Percentiles rank a stretch among this genome's conserved stretches.
Conservation (phyloP, 2,113 vertebrate species). For the Axis porcinus region DNA sequence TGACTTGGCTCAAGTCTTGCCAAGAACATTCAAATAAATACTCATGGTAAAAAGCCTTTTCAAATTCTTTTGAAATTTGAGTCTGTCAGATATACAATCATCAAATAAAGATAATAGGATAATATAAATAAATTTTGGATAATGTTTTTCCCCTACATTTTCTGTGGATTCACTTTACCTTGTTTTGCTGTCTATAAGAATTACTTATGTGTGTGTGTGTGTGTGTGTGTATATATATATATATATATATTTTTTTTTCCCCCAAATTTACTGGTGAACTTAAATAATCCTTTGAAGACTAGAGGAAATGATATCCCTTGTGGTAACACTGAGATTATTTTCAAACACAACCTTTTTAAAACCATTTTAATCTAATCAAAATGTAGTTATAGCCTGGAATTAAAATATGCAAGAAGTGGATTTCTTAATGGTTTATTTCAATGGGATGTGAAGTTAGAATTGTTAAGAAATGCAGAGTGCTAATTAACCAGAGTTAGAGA, state of each 20-base stretch:
- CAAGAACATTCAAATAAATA: neutral
- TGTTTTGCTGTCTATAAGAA: neutral
- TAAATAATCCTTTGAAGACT: constrained; percentile 40
- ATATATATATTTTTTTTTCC: neutral
- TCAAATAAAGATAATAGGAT: constrained; percentile 9
- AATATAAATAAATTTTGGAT: neutral
- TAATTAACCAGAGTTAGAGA: constrained; percentile 62
- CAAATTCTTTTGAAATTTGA: constrained; percentile 29
- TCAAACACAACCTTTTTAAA: constrained; percentile 47
- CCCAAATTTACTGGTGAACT: neutral
- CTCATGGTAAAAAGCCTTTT: neutral
- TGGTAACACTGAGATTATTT: constrained; percentile 62
- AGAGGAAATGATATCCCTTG: constrained; percentile 15
- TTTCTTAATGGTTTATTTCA: constrained; percentile 65
- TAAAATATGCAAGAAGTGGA: constrained; percentile 50
- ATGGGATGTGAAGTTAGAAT: constrained; percentile 64
- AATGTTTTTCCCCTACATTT: neutral
- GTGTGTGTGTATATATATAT: neutral
- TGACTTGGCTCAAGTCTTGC: neutral
- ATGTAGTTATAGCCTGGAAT: constrained; percentile 55
- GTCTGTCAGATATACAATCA: neutral
- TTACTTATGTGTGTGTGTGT: neutral
- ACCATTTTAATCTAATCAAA: constrained; percentile 67
- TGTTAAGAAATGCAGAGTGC: constrained; percentile 55
- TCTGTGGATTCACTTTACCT: neutral